Base-by-base conservation (phyloP, 2,888 invertebrate genomes). In the Adela reaumurella region DNA sequence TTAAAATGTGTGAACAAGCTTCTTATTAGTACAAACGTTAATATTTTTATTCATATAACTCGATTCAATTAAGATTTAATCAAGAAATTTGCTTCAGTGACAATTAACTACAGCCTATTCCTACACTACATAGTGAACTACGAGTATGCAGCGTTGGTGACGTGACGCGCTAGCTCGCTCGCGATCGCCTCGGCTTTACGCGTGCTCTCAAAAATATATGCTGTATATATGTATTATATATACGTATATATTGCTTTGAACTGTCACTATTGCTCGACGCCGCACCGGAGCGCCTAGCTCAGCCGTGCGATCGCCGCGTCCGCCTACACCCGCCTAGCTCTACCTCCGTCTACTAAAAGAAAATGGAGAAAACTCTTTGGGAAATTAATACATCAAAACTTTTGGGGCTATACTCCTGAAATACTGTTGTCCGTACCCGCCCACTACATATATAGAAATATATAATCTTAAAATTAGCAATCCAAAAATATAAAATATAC, bases 401-500 rank as follows among this genome's bases (percentile, higher is more conserved):
- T 76, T 77, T 77, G 77, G 78, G 78, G 77, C 59, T 69, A 76
- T 71, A 77, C 77, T 68, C 63, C 56, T 70, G 76, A 74, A 77
- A 76, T 76, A 77, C 74, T 76, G 74, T 64, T 64, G 63, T 65
- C 63, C 6, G 76, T 74, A 76, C 67, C 62, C 77, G 77, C 78
- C 76, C 62, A 70, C 76, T 76, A 77, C 77, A 73, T 76, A 74
- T 76, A 77, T 77, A 74, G 77, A 78, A 78, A 78, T 78, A 77
- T 77, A 78, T 76, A 74, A 73, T 78, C 78, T 77, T 78, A 78
- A 78, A 77, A 76, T 76, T 77, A 78, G 78, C 77, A 69, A 77
- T 78, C 78, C 78, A 78, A 78, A 78, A 78, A 78, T 78, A 78
- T 74, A 74, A 78, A 78, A 76, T 78, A 77, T 78, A 74, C 77